Evolutionary conservation across 2,113 vertebrate species (phyloP), one percentile per base, ranked within the genome.

Genomic region (Tamias sibiricus): DNA sequence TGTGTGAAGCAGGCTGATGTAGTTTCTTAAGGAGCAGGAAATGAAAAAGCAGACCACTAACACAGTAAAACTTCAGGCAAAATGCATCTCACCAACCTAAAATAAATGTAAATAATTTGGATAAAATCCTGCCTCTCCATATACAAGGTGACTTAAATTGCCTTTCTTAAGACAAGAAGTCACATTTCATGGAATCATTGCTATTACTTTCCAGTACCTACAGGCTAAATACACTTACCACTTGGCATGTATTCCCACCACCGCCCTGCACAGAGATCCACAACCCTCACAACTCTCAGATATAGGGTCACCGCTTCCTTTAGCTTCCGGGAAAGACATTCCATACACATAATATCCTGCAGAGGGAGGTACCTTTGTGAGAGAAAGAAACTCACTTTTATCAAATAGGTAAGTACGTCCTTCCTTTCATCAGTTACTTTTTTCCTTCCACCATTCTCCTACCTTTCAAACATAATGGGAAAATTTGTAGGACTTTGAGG

Each of bases 221-320:
- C 13, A 77, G 62, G 62, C 14, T 86, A 79, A 77, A 75, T 32
- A 19, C 82, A 98, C 98, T 98, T 97, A 99, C 99, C 99, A 98
- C 99, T 99, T 68, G 99, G 99, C 99, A 99, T 99, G 96, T 99
- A 99, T 95, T 99, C 99, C 99, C 99, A 99, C 99, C 99, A 99
- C 19, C 99, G 99, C 44, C 99, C 99, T 44, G 99, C 99, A 97
- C 99, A 99, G 4, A 99, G 99, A 97, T 99, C 99, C 98, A 99
- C 99, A n/a, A 99, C 99, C 98, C 99, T 99, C 94, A 99, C 99
- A 79, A 99, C 99, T 91, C 99, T 99, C 90, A 99, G 98, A 94
- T 99, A 99, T 0, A 99, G 98, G 12, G 99, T 99, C 19, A 99
- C 99, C 2, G 99, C 99, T 98, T 99, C 99, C 95, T 99, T 99